Conservation (phyloP, 2,797 vertebrate genomes). For the Oryzias dopingdopingensis region DNA sequence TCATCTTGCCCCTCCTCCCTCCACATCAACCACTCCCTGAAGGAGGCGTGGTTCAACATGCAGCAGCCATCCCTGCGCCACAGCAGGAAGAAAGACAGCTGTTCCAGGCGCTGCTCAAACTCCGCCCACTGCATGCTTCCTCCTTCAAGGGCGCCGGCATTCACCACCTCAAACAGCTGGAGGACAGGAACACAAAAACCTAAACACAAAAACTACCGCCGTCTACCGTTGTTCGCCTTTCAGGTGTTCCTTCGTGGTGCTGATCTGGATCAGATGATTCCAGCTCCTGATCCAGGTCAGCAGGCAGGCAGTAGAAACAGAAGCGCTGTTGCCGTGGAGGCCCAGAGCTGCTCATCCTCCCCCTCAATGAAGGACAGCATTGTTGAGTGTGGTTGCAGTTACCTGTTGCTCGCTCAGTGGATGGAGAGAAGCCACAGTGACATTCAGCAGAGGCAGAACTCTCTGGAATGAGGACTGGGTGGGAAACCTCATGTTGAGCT, state of each 20-base stretch:
- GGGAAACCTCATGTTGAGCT: conserved; percentile 98
- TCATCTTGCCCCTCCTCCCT: conserved; percentile 97
- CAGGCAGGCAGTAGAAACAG: neutral
- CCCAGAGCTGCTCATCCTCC: neutral
- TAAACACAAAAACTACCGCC: neutral
- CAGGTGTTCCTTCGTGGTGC: no score
- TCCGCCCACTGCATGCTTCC: conserved; percentile 88
- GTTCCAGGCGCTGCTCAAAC: conserved; percentile 92
- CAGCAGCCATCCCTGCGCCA: conserved; percentile 88
- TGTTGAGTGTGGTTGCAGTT: neutral
- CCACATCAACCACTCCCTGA: conserved; percentile 98
- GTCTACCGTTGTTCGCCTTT: no score
- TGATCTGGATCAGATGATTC: no score
- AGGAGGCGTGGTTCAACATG: conserved; percentile 95
- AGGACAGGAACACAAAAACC: neutral
- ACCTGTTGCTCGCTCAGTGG: conserved; percentile 93
- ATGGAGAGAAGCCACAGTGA: conserved; percentile 93
- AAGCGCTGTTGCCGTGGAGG: neutral
- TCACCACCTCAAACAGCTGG: conserved; percentile 83
- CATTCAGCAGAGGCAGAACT: conserved; percentile 92
- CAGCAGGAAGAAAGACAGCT: conserved; percentile 91
- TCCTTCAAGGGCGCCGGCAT: conserved; percentile 85
- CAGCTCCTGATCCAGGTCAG: no score
- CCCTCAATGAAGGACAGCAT: no score
- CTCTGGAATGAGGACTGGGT: conserved; percentile 96